phyloP scores from a whole-genome alignment of 2,888 invertebrate species.

The Lymantria dispar region DNA sequence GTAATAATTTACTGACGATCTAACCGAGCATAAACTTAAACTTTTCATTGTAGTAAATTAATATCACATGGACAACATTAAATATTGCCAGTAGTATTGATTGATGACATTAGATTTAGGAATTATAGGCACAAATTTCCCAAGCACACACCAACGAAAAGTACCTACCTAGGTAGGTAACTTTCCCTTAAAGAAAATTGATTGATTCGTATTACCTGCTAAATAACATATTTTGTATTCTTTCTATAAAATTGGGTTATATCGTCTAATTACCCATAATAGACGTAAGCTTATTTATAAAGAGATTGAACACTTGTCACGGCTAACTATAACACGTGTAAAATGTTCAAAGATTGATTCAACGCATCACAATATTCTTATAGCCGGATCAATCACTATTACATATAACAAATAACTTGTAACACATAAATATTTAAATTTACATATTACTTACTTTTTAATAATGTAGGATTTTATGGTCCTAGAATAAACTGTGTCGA shows the following conservation, averaged over 20 bases:
- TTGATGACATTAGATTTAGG: conserved; percentile 54
- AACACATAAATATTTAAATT: not conserved
- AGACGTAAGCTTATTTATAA: conserved; percentile 25
- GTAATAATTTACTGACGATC: too few species aligned
- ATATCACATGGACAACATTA: conserved; percentile 23
- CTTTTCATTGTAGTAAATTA: too few species aligned
- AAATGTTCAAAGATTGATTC: too few species aligned
- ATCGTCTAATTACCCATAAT: conserved; percentile 10
- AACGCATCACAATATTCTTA: too few species aligned
- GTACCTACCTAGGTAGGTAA: not conserved
- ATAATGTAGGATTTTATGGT: conserved; percentile 70
- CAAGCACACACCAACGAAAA: not conserved
- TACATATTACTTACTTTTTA: conserved; percentile 61
- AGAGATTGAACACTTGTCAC: conserved; percentile 18
- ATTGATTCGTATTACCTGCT: too few species aligned
- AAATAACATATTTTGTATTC: too few species aligned
- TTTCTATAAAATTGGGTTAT: too few species aligned
- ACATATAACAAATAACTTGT: too few species aligned
- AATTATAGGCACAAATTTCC: not conserved
- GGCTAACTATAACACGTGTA: conserved; percentile 36
- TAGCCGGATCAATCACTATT: too few species aligned
- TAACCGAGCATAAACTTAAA: too few species aligned
- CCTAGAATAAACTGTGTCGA: conserved; percentile 47
- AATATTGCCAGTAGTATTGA: conserved; percentile 58
- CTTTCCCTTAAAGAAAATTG: too few species aligned